Evolutionary conservation across 2,113 vertebrate species (phyloP), one percentile per base, ranked within the genome.

Genomic region (Cyprinodon variegatus): DNA sequence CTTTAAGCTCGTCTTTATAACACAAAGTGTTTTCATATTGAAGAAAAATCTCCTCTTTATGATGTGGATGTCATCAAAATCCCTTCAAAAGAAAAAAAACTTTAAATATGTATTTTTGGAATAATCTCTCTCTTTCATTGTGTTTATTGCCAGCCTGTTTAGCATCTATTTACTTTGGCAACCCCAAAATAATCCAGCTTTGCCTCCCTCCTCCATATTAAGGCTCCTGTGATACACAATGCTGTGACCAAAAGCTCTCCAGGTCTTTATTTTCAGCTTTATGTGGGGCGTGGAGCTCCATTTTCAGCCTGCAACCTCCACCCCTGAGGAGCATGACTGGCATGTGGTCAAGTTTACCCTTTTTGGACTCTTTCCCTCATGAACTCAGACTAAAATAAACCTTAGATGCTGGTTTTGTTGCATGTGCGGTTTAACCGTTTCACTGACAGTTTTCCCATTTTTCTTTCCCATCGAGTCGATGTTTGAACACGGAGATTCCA

Each of bases 261-360:
- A 36, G 50, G 70, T n/a, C 74, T 76, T 87, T 92, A 90, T 91
- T 92, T 91, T 89, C 53, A 83, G 71, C 77, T 88, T 88, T 90
- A 88, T 85, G 86, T 91, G 79, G 77, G 88, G 90, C 37, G 88
- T 85, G 85, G 83, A 86, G 82, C 50, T 90, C 74, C 72, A 87
- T 72, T 91, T 84, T 81, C 46, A 82, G 88, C 84, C 79, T 79
- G 17, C 78, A 69, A 79, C 83, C 86, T 69, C 10, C 6, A 84
- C 79, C 90, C 57, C 90, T 72, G 74, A 61, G 40, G 41, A 64
- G 68, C 79, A 77, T 84, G 92, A 85, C 84, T 81, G 79, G 77
- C 80, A 8, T 93, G 88, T 74, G 92, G 91, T 93, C 86, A 79
- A 65, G 43, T 17, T 61, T 57, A 77, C 76, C 77, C 70, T 86